Base-by-base conservation (phyloP, 2,888 invertebrate genomes). In the Megaustenia siamemsis region DNA sequence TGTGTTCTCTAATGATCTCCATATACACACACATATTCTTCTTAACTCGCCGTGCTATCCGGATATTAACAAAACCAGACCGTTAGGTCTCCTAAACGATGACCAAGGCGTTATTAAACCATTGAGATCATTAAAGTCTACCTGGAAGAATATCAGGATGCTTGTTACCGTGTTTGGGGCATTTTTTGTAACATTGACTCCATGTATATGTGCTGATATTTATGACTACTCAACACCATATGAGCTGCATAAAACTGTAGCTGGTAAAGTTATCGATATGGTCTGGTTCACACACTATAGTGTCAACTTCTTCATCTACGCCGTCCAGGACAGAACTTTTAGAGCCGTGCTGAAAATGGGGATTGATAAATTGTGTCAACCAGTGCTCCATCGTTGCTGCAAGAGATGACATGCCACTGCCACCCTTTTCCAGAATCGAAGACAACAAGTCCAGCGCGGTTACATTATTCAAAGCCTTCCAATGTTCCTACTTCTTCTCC, bases 271-370 rank as follows among this genome's bases (percentile, higher is more conserved):
- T 4, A 24, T 38, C 8, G 35, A 56, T 3, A 18, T 56, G 24
- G 21, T 53, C 6, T 38, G 8, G 1, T 76, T 15, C 35, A 24
- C 28, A 56, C 53, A 76, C 53, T 35, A 10, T 21, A 56, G 76
- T 38, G 56, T 35, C 6, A 76, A 76, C 56, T 35, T 76, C 38
- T 76, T 53, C 18, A n/a, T 76, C 0, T 76, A 21, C 53, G n/a
- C 35, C 4, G 21, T 21, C 53, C 76, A 35, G 38, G 35, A 53
- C 38, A 76, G 21, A 56, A 38, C 53, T 4, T 76, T 76, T 38
- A 53, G 53, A 38, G 1, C 6, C 12, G 38, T 38, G 21, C 24
- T 76, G 35, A 53, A n/a, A n/a, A n/a, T n/a, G n/a, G n/a, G n/a
- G n/a, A n/a, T n/a, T n/a, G n/a, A n/a, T n/a, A n/a, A n/a, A n/a